Percentiles rank a stretch among this genome's conserved stretches.
Evolutionary conservation across 2,888 invertebrate species (phyloP).

Genomic region (Stratiomys singularior): DNA sequence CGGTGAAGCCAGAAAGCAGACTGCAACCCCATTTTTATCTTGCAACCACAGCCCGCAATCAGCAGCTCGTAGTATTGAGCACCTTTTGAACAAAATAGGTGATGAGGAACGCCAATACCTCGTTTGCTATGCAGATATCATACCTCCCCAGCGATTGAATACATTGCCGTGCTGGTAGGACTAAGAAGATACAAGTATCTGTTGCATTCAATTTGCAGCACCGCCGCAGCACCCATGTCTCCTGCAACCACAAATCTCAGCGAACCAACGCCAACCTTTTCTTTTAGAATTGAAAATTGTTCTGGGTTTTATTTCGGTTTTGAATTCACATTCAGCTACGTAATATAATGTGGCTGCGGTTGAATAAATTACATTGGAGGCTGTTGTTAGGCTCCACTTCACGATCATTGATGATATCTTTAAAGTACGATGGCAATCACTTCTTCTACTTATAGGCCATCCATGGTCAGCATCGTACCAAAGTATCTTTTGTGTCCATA

Average conservation of each 20-base stretch:
- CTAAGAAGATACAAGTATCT: not conserved
- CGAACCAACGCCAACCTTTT: not conserved
- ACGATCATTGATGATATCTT: slow-evolving; percentile 43
- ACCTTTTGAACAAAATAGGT: slow-evolving; percentile 39
- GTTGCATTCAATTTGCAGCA: slow-evolving; percentile 37
- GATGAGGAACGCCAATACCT: slow-evolving; percentile 41
- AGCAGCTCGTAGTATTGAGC: slow-evolving; percentile 19
- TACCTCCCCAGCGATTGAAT: not conserved
- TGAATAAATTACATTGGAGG: slow-evolving; percentile 45
- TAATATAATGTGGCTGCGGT: slow-evolving; percentile 31
- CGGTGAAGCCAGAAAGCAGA: not conserved
- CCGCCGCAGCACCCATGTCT: not conserved
- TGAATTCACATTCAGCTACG: slow-evolving; percentile 4
- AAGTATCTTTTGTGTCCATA: not conserved
- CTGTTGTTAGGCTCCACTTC: slow-evolving; percentile 28
- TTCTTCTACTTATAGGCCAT: not conserved
- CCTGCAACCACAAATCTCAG: not conserved
- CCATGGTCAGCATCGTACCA: not conserved
- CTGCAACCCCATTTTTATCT: not conserved
- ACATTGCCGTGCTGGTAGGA: not conserved
- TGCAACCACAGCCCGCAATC: not conserved
- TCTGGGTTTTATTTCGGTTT: not conserved
- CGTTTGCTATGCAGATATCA: slow-evolving; percentile 17
- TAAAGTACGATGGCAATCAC: slow-evolving; percentile 38
- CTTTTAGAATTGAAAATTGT: too few species aligned